Percentiles rank a stretch among this genome's conserved stretches.
These are phyloP conservation scores for Crocidura indochinensis DNA, from an alignment of 2,797 vertebrate genomes.

Conservation along the genomic window DNA sequence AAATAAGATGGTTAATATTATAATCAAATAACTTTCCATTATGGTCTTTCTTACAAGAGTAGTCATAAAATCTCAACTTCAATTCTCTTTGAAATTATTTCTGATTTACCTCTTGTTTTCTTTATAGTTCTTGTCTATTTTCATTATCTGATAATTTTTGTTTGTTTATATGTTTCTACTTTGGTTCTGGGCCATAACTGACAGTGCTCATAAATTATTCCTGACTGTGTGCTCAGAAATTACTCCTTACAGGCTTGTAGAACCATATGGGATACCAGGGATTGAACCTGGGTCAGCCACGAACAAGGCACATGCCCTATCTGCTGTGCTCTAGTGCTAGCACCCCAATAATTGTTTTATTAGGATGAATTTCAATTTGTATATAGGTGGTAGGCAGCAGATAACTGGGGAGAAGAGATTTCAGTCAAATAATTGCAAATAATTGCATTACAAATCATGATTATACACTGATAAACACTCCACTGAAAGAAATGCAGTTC, in stretches of 20 bases:
- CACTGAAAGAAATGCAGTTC: conserved; percentile 28
- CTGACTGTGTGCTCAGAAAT: no score
- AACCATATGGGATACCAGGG: no score
- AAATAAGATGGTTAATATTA: conserved; percentile 22
- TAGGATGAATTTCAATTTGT: not conserved
- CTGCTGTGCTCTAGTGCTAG: no score
- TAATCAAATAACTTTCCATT: conserved; percentile 4
- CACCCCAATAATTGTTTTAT: no score
- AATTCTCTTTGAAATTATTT: not conserved
- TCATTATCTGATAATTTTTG: not conserved
- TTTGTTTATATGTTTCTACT: no score
- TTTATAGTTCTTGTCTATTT: conserved; percentile 21
- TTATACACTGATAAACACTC: conserved; percentile 29
- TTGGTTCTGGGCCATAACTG: no score
- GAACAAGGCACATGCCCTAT: no score
- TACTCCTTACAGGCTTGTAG: no score
- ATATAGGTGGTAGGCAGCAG: conserved; percentile 29
- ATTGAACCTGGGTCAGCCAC: no score
- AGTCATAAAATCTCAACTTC: conserved; percentile 27
- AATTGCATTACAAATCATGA: conserved; percentile 44
- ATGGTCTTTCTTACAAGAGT: not conserved
- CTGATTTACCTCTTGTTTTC: conserved; percentile 34
- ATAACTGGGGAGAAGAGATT: conserved; percentile 41
- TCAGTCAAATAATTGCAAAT: conserved; percentile 69
- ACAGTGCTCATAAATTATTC: no score